These are phyloP conservation scores for Dicaeum eximium DNA, from an alignment of 2,113 vertebrate genomes.

Conservation along the genomic window DNA sequence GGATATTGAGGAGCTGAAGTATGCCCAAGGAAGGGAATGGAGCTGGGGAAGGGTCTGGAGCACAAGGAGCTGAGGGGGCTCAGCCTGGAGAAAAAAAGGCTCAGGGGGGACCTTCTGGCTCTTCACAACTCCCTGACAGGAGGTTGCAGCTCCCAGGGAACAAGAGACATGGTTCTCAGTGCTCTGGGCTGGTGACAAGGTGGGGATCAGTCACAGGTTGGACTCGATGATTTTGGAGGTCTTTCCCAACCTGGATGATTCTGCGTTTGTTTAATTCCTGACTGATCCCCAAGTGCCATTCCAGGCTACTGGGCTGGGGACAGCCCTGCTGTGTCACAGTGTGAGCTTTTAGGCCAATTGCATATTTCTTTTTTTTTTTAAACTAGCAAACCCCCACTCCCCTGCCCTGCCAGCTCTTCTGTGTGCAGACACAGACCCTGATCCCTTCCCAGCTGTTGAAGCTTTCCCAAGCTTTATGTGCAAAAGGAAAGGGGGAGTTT, in stretches of 20 bases:
- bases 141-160: neutral
- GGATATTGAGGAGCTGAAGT: neutral
- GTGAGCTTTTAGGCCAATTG: neutral
- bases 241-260: neutral
- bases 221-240: neutral
- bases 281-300: neutral
- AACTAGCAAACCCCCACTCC: neutral
- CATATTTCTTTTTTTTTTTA: neutral
- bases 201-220: neutral
- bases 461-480: neutral
- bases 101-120: neutral
- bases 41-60: neutral
- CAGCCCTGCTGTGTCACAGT: neutral
- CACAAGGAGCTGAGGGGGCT: neutral
- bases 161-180: neutral
- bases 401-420: neutral
- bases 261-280: neutral
- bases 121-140: neutral
- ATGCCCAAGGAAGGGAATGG: rapidly evolving
- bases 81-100: neutral
- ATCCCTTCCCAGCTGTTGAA: neutral
- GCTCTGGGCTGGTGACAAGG: neutral
- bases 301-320: neutral
- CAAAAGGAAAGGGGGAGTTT: neutral
- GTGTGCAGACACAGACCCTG: neutral